Conservation (phyloP, 2,888 invertebrate genomes). For the Apantesis nais region DNA sequence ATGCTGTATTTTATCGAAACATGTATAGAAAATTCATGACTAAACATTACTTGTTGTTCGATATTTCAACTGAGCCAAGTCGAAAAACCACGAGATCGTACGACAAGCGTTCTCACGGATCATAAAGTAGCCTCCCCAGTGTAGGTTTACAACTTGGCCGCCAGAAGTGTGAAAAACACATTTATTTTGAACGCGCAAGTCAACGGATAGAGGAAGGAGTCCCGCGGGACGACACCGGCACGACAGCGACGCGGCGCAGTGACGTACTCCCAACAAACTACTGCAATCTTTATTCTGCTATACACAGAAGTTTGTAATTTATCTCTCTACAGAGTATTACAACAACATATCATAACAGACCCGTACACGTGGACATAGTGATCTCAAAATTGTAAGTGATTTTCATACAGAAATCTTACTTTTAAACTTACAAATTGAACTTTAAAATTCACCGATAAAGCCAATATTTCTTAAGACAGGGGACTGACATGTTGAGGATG, state of each 20-base stretch:
- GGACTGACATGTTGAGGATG: too few relatives aligned
- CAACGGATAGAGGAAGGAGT: not conserved
- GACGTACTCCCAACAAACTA: slow-evolving; percentile 3
- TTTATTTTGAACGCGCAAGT: slow-evolving; percentile 9
- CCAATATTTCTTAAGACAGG: too few relatives aligned
- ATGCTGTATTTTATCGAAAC: too few relatives aligned
- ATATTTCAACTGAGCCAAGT: too few relatives aligned
- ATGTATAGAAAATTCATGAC: too few relatives aligned
- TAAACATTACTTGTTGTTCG: too few relatives aligned
- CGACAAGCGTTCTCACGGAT: slow-evolving; percentile 6
- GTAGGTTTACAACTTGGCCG: not conserved
- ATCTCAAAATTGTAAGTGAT: not conserved
- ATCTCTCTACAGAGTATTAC: not conserved
- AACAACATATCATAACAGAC: not conserved
- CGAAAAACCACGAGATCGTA: not conserved
- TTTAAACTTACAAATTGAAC: too few relatives aligned
- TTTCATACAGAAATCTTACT: too few relatives aligned
- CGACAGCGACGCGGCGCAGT: not conserved
- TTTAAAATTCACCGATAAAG: too few relatives aligned
- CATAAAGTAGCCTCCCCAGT: slow-evolving; percentile 12
- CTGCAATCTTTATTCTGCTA: not conserved
- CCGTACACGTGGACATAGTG: not conserved
- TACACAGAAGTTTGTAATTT: not conserved
- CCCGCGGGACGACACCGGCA: slow-evolving; percentile 6
- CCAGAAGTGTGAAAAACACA: slow-evolving; percentile 6